phyloP scores from a whole-genome alignment of 2,888 invertebrate genomes.

The Hoplodrina blanda region DNA sequence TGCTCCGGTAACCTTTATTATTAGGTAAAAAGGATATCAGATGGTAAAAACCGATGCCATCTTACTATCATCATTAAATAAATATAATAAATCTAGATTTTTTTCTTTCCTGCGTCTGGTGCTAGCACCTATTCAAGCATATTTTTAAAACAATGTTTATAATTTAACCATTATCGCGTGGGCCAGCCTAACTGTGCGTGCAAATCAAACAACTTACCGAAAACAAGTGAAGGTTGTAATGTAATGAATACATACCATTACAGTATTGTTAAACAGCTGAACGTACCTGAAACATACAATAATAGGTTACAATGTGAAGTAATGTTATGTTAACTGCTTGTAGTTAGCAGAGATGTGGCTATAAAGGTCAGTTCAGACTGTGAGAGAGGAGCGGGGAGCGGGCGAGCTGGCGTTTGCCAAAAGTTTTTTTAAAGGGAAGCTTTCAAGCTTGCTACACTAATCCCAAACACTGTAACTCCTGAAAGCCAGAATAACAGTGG shows the following conservation, averaged over 20 bases:
- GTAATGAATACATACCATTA: constrained; percentile 40
- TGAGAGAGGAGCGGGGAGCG: constrained; percentile 28
- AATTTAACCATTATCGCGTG: neutral
- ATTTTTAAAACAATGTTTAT: constrained; percentile 16
- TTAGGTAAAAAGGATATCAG: too few relatives aligned
- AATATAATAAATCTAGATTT: too few relatives aligned
- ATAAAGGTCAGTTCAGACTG: constrained; percentile 4
- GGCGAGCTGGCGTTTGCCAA: neutral
- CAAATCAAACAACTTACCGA: constrained; percentile 19
- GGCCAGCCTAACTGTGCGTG: neutral
- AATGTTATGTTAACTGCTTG: constrained; percentile 9
- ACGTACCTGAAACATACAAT: constrained; percentile 55
- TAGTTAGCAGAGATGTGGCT: constrained; percentile 1
- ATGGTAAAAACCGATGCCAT: too few relatives aligned
- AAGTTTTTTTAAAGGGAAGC: neutral
- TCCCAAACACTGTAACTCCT: too few relatives aligned
- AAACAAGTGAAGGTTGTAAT: constrained; percentile 18
- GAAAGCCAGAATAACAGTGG: too few relatives aligned
- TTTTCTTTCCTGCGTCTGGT: too few relatives aligned
- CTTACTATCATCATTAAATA: too few relatives aligned
- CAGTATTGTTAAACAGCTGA: constrained; percentile 40
- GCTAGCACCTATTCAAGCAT: too few relatives aligned
- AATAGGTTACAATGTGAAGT: constrained; percentile 35
- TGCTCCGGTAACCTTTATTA: too few relatives aligned
- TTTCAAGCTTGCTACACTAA: too few relatives aligned